A percentile compares a stretch with the other conserved stretches of the same genome.
phyloP scores from a whole-genome alignment of 2,113 vertebrate species.

The Chrysemys picta region DNA sequence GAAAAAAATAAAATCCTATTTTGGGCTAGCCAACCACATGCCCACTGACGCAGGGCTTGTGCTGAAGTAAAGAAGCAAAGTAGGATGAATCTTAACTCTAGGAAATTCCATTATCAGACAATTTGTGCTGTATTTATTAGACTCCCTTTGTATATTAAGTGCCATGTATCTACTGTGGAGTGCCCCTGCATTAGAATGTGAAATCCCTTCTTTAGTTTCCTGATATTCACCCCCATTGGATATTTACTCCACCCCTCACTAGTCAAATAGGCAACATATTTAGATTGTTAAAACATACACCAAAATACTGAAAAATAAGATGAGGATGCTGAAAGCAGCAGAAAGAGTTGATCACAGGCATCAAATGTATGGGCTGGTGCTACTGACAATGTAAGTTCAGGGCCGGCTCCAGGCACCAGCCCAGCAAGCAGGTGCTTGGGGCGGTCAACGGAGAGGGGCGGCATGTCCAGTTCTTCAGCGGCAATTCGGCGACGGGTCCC shows the following conservation, averaged over 20 bases:
- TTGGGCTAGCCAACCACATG: not conserved
- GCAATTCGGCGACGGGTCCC: too few species aligned
- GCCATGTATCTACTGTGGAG: not conserved
- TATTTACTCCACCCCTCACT: not conserved
- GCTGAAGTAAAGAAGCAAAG: not conserved
- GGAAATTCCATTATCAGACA: not conserved
- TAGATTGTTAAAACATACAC: not conserved
- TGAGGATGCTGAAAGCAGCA: not conserved
- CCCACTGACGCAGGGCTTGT: not conserved
- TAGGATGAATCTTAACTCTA: not conserved
- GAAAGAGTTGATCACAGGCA: not conserved
- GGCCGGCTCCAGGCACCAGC: too few species aligned
- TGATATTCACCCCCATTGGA: not conserved
- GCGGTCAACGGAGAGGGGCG: too few species aligned
- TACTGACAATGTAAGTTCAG: rapidly evolving
- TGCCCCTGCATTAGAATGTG: not conserved
- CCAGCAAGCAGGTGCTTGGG: too few species aligned
- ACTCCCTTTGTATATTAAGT: not conserved
- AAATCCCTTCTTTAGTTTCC: not conserved
- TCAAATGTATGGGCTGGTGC: not conserved
- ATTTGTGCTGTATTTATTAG: not conserved
- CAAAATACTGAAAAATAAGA: not conserved
- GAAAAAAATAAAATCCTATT: not conserved
- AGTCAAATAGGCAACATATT: not conserved
- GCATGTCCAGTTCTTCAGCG: too few species aligned